phyloP scores from a whole-genome alignment of 2,888 invertebrate genomes.

The Meiosimyza decipiens region DNA sequence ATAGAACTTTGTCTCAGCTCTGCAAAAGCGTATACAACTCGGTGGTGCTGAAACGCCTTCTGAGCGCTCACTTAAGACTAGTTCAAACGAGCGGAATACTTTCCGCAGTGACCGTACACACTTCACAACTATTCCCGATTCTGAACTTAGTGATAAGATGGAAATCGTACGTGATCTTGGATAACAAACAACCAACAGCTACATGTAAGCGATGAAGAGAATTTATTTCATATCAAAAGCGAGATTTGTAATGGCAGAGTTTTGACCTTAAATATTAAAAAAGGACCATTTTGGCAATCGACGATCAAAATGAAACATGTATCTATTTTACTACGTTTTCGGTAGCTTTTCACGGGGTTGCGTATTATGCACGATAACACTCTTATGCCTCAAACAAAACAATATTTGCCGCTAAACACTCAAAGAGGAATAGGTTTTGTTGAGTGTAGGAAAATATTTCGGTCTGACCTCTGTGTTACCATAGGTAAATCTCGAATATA shows the following conservation, averaged over 20 bases:
- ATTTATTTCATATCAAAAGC: background rate
- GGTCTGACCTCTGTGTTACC: too few relatives aligned
- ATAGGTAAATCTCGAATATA: too few relatives aligned
- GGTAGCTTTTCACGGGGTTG: too few relatives aligned
- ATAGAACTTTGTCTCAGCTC: slow-evolving; percentile 83
- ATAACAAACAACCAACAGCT: slow-evolving; percentile 66
- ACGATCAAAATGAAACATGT: too few relatives aligned
- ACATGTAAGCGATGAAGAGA: slow-evolving; percentile 54
- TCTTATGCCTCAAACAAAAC: too few relatives aligned
- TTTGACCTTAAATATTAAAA: slow-evolving; percentile 25
- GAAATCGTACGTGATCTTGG: slow-evolving; percentile 67
- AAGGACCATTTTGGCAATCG: too few relatives aligned
- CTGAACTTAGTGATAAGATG: slow-evolving; percentile 69
- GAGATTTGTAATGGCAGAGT: background rate
- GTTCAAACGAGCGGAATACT: slow-evolving; percentile 78
- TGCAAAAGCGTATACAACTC: slow-evolving; percentile 78
- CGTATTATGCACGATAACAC: too few relatives aligned
- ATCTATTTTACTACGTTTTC: too few relatives aligned
- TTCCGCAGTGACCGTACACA: slow-evolving; percentile 81
- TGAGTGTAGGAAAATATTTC: too few relatives aligned
- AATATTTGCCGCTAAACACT: too few relatives aligned
- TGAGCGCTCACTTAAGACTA: slow-evolving; percentile 68
- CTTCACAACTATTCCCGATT: slow-evolving; percentile 79
- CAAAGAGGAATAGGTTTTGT: too few relatives aligned
- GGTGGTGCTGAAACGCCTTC: slow-evolving; percentile 70